A percentile compares a stretch with the other conserved stretches of the same genome.
Conservation (phyloP, 2,113 vertebrate genomes). For the Herpetotheres cachinnans region DNA sequence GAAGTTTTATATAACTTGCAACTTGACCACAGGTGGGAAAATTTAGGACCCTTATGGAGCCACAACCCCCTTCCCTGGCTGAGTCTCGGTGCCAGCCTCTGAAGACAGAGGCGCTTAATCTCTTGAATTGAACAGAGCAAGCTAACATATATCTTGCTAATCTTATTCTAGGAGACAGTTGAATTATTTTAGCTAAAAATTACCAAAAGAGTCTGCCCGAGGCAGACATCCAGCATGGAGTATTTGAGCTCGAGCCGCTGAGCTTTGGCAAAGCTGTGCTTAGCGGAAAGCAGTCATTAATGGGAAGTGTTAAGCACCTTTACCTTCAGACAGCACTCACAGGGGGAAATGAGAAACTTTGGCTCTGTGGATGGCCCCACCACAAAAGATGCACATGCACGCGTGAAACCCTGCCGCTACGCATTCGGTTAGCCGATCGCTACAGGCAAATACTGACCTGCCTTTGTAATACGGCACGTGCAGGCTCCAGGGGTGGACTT, state of each 20-base stretch:
- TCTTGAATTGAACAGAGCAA: not conserved
- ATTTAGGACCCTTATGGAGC: not conserved
- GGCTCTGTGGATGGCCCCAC: not conserved
- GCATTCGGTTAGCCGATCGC: rapidly evolving
- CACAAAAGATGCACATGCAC: not conserved
- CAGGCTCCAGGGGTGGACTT: not conserved
- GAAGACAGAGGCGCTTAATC: not conserved
- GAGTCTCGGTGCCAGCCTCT: not conserved
- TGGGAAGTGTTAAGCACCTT: not conserved
- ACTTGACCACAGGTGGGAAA: not conserved
- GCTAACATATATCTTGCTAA: not conserved
- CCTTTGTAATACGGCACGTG: not conserved
- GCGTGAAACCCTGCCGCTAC: rapidly evolving
- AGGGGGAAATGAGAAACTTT: not conserved
- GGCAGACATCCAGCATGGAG: not conserved
- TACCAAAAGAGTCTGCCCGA: not conserved
- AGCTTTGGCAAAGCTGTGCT: not conserved
- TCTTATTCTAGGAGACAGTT: slow-evolving; percentile 14
- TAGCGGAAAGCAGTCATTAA: not conserved
- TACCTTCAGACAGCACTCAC: not conserved
- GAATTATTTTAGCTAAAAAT: slow-evolving; percentile 46
- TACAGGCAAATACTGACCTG: not conserved
- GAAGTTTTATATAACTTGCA: not conserved
- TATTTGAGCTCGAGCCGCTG: not conserved
- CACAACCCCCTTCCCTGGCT: not conserved